A percentile compares a stretch with the other conserved stretches of the same genome.
Conservation (phyloP, 2,888 invertebrate genomes). For the Clusia tigrina region DNA sequence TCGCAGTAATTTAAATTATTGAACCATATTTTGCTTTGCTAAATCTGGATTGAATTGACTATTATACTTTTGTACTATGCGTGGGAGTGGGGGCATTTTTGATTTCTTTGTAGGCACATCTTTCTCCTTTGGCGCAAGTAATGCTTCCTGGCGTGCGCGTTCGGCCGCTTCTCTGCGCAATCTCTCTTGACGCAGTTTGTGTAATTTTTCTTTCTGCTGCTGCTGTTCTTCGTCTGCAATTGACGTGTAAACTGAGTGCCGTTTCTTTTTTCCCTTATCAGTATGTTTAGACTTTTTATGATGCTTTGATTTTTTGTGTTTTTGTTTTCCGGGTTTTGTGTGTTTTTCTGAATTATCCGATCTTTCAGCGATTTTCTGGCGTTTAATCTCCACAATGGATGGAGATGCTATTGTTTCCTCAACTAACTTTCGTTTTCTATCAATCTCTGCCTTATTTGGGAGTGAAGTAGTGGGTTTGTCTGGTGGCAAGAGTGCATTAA, state of each 20-base stretch:
- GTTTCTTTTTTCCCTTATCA: slow-evolving; percentile 22
- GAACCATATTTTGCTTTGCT: slow-evolving; percentile 78
- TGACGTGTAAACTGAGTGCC: slow-evolving; percentile 5
- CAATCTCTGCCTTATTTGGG: slow-evolving; percentile 18
- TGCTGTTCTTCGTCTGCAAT: slow-evolving; percentile 39
- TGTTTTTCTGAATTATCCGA: slow-evolving; percentile 32
- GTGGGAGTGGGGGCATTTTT: slow-evolving; percentile 38
- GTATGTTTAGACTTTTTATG: slow-evolving; percentile 29
- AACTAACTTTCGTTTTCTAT: slow-evolving; percentile 18
- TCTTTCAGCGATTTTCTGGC: too few relatives aligned
- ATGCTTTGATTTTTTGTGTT: slow-evolving; percentile 36
- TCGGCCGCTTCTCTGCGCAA: slow-evolving; percentile 84
- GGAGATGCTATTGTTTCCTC: neutral
- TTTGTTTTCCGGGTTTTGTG: slow-evolving; percentile 39
- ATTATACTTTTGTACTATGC: slow-evolving; percentile 84
- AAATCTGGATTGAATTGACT: slow-evolving; percentile 95
- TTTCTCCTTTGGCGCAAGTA: slow-evolving; percentile 72
- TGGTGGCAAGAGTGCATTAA: slow-evolving; percentile 65
- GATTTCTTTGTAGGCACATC: slow-evolving; percentile 28
- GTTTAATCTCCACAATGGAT: too few relatives aligned
- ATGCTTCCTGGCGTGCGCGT: slow-evolving; percentile 72
- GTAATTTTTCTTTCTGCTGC: slow-evolving; percentile 56
- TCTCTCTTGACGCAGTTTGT: slow-evolving; percentile 63
- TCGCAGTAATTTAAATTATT: slow-evolving; percentile 33
- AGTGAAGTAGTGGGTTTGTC: slow-evolving; percentile 31